Conservation (phyloP, 2,888 invertebrate species). For the Netelia virgata region DNA sequence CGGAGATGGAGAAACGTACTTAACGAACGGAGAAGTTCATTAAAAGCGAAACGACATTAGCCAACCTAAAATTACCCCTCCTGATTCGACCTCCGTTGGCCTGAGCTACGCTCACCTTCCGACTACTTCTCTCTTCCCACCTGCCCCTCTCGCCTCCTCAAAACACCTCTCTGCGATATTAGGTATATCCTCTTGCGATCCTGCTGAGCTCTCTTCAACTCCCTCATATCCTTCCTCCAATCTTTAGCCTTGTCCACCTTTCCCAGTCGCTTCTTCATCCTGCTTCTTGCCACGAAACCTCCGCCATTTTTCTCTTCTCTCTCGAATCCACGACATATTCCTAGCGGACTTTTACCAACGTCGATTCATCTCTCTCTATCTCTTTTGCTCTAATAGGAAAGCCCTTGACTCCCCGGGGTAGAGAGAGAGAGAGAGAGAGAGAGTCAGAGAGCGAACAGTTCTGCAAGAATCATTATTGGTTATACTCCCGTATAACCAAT, state of each 20-base stretch:
- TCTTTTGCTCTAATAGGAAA: not conserved
- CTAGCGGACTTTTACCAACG: conserved; percentile 12
- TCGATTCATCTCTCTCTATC: conserved; percentile 28
- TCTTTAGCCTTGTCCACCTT: not conserved
- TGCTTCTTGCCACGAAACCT: conserved; percentile 63
- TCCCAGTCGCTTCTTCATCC: conserved; percentile 65
- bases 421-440: conserved; percentile 43
- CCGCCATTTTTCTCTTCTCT: conserved; percentile 55
- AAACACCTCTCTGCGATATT: conserved; percentile 54
- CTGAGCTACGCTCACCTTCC: conserved; percentile 65
- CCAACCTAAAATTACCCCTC: conserved; percentile 84
- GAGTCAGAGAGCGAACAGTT: conserved; percentile 26
- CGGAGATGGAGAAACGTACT: conserved; percentile 83
- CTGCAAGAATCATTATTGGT: conserved; percentile 16
- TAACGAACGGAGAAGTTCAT: conserved; percentile 85
- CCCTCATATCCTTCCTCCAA: conserved; percentile 37
- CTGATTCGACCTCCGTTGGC: conserved; percentile 74
- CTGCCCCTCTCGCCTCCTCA: conserved; percentile 66
- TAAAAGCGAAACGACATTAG: conserved; percentile 84
- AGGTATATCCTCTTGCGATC: conserved; percentile 70
- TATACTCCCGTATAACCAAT: conserved; percentile 26
- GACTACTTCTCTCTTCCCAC: conserved; percentile 58
- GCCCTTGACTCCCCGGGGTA: conserved; percentile 10
- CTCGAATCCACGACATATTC: conserved; percentile 43
- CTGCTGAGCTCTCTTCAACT: conserved; percentile 66